phyloP scores from a whole-genome alignment of 30 jellyfish, hydroid and myxozoan species.

The Cassiopea andromeda region DNA sequence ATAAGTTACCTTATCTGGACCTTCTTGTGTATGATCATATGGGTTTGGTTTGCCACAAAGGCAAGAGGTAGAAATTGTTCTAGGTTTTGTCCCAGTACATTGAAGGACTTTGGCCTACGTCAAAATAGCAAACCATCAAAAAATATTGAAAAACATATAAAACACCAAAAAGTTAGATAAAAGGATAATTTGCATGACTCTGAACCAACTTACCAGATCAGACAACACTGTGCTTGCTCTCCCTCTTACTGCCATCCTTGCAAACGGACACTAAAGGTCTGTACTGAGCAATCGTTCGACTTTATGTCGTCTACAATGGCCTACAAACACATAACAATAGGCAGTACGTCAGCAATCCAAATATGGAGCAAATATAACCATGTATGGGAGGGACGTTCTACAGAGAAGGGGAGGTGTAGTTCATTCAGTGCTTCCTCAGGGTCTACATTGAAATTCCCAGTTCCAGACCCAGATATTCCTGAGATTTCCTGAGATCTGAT shows the following conservation, averaged over 20 bases:
- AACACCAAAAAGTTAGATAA: neutral
- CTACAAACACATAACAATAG: too few species aligned
- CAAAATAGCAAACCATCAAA: neutral
- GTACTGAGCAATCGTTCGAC: neutral
- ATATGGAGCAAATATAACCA: neutral
- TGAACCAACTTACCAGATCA: neutral
- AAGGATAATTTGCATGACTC: neutral
- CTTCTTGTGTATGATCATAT: constrained; percentile 57
- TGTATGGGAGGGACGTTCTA: neutral
- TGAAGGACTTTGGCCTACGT: constrained; percentile 42
- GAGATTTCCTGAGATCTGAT: too few species aligned
- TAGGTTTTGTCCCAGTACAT: neutral
- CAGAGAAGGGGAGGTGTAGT: too few species aligned
- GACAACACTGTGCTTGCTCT: neutral
- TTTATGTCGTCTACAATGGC: neutral
- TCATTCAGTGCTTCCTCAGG: too few species aligned
- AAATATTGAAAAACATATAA: neutral
- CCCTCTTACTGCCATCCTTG: neutral
- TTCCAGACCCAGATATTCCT: too few species aligned
- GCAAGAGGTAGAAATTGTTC: constrained; percentile 54
- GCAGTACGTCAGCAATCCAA: neutral
- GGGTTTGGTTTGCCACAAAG: constrained; percentile 60
- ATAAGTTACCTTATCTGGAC: constrained; percentile 66
- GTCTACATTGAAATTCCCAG: too few species aligned
- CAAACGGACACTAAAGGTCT: neutral